These are phyloP conservation scores for Montipora sp. DNA, from an alignment of 64 coral and sea anemone genomes.

Conservation along the genomic window DNA sequence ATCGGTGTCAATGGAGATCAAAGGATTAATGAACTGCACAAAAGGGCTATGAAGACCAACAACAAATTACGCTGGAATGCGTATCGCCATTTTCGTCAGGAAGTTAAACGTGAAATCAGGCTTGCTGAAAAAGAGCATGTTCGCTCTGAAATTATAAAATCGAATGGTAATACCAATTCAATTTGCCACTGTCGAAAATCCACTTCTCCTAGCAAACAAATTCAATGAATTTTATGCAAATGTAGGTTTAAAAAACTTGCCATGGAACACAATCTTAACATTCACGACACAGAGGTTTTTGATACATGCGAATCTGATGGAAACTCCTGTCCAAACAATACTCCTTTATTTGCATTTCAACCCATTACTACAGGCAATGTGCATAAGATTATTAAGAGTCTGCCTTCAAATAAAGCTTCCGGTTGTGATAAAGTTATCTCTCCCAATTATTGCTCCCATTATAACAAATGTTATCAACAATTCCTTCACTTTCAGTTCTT, in stretches of 20 bases:
- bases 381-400: conserved; percentile 39
- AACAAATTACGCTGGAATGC: no score
- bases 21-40: no score
- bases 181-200: conserved; percentile 11
- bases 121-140: no score
- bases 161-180: no score
- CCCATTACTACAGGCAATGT: conserved; percentile 20
- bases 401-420: conserved; percentile 62
- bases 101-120: no score
- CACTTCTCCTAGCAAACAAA: neutral
- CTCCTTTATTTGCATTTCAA: conserved; percentile 28
- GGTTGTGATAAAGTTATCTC: conserved; percentile 53
- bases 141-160: no score
- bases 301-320: neutral
- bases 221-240: conserved; percentile 55
- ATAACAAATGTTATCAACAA: conserved; percentile 55
- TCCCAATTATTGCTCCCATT: conserved; percentile 47
- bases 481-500: conserved; percentile 38
- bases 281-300: neutral
- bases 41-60: no score
- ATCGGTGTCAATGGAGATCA: no score
- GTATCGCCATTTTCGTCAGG: no score
- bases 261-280: no score
- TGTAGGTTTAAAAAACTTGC: neutral
- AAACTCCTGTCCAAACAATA: conserved; percentile 5